These are phyloP conservation scores for Drosophila sechellia DNA, from an alignment of 1,140 invertebrate species.

Conservation along the genomic window DNA sequence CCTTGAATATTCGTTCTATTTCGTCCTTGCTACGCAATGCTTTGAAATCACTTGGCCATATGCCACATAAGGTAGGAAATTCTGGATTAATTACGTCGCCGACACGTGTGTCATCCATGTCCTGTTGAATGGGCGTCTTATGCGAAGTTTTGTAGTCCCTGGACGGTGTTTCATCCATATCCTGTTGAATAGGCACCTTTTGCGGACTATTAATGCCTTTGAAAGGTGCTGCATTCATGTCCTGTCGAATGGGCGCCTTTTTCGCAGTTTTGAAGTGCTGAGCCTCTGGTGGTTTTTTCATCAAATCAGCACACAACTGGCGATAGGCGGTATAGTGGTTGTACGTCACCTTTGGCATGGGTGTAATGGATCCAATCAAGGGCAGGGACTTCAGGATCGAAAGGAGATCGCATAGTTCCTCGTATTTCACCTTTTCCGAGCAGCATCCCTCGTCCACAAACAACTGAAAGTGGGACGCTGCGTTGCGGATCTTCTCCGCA, in stretches of 20 bases:
- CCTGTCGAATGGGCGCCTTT: conserved; percentile 3
- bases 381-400: conserved; percentile 50
- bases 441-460: conserved; percentile 48
- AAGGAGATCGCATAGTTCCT: conserved; percentile 56
- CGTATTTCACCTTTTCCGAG: conserved; percentile 56
- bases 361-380: conserved; percentile 32
- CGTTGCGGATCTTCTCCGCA: conserved; percentile 41
- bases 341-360: conserved; percentile 35
- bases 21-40: conserved; percentile 48
- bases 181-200: conserved; percentile 3
- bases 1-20: conserved; percentile 53
- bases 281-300: conserved; percentile 35
- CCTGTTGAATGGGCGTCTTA: conserved; percentile 5
- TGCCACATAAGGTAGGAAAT: conserved; percentile 29
- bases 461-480: conserved; percentile 34
- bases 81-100: conserved; percentile 59
- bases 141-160: neutral
- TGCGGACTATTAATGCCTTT: neutral
- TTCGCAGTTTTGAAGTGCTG: neutral
- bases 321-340: conserved; percentile 68
- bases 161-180: conserved; percentile 26
- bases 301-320: conserved; percentile 52
- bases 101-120: conserved; percentile 33
- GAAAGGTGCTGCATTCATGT: conserved; percentile 12
- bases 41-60: conserved; percentile 56